These are phyloP conservation scores for Trypoxylus dichotomus DNA, from an alignment of 1,140 invertebrate species.

Conservation along the genomic window DNA sequence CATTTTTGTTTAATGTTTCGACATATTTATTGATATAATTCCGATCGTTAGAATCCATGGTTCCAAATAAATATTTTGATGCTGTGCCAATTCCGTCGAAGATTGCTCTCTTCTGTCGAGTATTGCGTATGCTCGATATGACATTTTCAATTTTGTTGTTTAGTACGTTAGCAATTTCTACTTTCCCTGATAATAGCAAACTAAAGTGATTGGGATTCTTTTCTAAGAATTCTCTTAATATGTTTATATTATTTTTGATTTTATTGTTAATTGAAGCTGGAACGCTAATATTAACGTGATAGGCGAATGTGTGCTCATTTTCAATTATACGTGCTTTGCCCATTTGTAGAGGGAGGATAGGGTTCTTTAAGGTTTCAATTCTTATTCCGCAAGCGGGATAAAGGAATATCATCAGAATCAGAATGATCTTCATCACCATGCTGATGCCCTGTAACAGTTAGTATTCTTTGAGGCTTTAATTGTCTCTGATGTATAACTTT, in stretches of 20 bases:
- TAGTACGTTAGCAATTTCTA: neutral
- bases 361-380: neutral
- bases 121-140: neutral
- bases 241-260: neutral
- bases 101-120: slow-evolving; percentile 33
- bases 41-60: slow-evolving; percentile 30
- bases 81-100: slow-evolving; percentile 28
- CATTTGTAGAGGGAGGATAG: neutral
- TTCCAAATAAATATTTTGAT: slow-evolving; percentile 33
- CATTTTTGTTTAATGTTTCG: neutral
- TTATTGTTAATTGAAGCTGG: neutral
- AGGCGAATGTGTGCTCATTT: neutral
- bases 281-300: slow-evolving; percentile 7
- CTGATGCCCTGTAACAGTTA: neutral
- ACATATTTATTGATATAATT: neutral
- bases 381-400: neutral
- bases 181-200: neutral
- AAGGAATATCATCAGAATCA: neutral
- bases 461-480: neutral
- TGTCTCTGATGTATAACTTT: neutral
- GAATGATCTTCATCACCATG: neutral
- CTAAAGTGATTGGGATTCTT: neutral
- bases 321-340: neutral
- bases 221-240: neutral
- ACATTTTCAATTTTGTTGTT: slow-evolving; percentile 24